Base-by-base conservation (phyloP, 2,113 vertebrate genomes). In the Rhabdomys dilectus region DNA sequence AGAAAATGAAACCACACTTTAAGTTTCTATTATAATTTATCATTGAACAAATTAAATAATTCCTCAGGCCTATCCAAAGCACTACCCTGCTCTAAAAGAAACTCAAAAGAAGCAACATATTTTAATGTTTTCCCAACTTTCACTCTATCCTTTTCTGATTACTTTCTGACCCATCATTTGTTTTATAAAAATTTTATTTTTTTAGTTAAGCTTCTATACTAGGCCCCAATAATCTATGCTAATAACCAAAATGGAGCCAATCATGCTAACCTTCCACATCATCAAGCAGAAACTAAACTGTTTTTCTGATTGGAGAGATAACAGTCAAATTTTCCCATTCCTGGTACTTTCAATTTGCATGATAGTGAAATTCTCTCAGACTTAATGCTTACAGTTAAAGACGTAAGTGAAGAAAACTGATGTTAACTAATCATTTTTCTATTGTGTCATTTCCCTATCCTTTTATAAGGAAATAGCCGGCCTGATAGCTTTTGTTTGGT, bases 91-190 rank as follows among this genome's bases (percentile, higher is more conserved):
- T 89, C 51, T 92, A 95, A 91, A 90, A 62, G 88, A 92, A 95
- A 73, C 11, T 21, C 15, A 29, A 90, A n/a, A 62, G 72, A 89
- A 94, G 24, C 11, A 34, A 19, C 21, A 70, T 29, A 15, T 72
- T 92, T 78, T 91, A 60, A 68, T 60, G 29, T 80, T 94, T 95
- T 39, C 22, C 13, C 8, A 19, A 91, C 19, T 45, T 66, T 34
- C 45, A 15, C 24, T 86, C 39, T n/a, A 31, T 80, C 19, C 56
- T 95, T 89, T 42, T 89, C 5, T 96, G 42, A 86, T 42, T 56
- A 42, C 53, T 95, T 86, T 68, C 42, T 95, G 76, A 85, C 10
- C 70, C 89, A 76, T 90, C 39, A 91, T 12, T 89, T 84, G 42
- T 94, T 82, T 64, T 75, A 82, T 75, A 64, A 82, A 73, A 84